Evolutionary conservation across 2,888 invertebrate species (phyloP), one percentile per base, ranked within the genome.

Genomic region (Drosophila nr. perissopoda): DNA sequence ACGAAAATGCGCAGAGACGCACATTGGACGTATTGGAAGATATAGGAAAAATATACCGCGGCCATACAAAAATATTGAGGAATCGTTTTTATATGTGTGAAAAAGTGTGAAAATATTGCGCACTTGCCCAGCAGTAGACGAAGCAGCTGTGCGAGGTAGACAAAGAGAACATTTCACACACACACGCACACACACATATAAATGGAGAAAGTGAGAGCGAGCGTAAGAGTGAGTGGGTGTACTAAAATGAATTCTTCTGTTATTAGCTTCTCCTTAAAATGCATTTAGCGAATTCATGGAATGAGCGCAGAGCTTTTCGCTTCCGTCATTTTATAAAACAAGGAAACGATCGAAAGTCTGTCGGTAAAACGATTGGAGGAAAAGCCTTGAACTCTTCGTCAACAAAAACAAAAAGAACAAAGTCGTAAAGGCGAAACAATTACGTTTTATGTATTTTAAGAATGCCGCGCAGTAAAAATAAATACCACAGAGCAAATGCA

Each of bases 81-180:
- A 88, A 91, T 90, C 86, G 88, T 75, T 91, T 91, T 76, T 85
- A 82, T 80, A 80, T 90, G 75, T 85, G 88, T 87, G 88, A 79
- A 91, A 75, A 87, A 88, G 87, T 88, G 87, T 87, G 87, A 87
- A 87, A 91, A 91, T 91, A 88, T 91, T 91, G 87, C 87, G 87
- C 87, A 88, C 89, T 91, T 88, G 88, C 77, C 70, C 70, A 80
- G 71, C 68, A 18, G 42, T 54, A 38, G 33, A n/a, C 64, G 65
- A 11, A 27, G 51, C 68, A 74, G 70, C 59, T 66, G 63, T 60
- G 61, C 46, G 53, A 52, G 54, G 34, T 58, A 67, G 67, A 73
- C 71, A 76, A 57, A 61, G 79, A 78, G 64, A 64, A 52, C 42
- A 52, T 16, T 36, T 11, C 25, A 52, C 38, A 40, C 31, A 49